A percentile compares a stretch with the other conserved stretches of the same genome.
phyloP scores from a whole-genome alignment of 2,888 invertebrate genomes.

The Parnassius mnemosyne region DNA sequence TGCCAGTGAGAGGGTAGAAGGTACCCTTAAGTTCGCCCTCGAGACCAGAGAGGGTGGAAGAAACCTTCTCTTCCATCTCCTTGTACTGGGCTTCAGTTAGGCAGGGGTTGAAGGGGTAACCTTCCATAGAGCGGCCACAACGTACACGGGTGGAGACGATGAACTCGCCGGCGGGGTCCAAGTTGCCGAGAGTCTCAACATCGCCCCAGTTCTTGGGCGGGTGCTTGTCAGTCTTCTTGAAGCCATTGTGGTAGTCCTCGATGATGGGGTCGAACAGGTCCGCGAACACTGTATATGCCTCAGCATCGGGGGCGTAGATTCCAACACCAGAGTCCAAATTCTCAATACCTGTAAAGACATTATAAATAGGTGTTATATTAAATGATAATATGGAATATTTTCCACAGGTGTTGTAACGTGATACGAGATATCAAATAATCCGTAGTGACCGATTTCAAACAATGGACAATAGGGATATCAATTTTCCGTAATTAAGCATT shows the following conservation, averaged over 20 bases:
- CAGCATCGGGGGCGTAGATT: conserved; percentile 98
- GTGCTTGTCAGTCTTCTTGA: conserved; percentile 96
- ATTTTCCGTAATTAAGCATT: conserved; percentile 16
- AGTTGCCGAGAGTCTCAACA: conserved; percentile 92
- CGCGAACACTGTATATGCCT: conserved; percentile 94
- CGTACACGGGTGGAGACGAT: conserved; percentile 98
- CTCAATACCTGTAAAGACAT: conserved; percentile 86
- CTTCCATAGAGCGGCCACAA: conserved; percentile 96
- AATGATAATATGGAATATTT: conserved; percentile 1
- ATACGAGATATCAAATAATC: conserved; percentile 14
- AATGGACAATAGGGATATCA: conserved; percentile 26
- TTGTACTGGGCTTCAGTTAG: conserved; percentile 97
- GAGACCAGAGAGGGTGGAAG: conserved; percentile 88
- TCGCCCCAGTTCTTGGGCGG: conserved; percentile 97
- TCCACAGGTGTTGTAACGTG: conserved; percentile 7
- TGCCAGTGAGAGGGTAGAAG: conserved; percentile 96
- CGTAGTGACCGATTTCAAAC: conserved; percentile 13
- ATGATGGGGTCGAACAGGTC: conserved; percentile 98
- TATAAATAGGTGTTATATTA: conserved; percentile 5
- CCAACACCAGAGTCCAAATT: conserved; percentile 98
- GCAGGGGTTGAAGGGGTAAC: conserved; percentile 99
- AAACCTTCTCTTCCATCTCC: conserved; percentile 97
- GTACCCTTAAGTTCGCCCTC: conserved; percentile 96
- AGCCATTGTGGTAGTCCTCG: conserved; percentile 97
- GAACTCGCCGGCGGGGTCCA: conserved; percentile 94